phyloP scores from a whole-genome alignment of 1,140 invertebrate species.

The Bombus ignitus region DNA sequence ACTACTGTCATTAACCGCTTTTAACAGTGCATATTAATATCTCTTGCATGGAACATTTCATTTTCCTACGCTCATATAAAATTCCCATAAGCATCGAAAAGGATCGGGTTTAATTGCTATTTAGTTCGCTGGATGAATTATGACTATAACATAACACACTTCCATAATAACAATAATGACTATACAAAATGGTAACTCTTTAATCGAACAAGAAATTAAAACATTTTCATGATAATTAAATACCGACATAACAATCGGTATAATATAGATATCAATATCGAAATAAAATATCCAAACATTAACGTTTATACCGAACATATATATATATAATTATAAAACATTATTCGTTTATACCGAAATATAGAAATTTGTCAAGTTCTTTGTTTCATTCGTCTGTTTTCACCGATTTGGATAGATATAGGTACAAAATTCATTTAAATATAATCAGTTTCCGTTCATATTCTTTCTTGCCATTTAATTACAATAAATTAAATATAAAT shows the following conservation, averaged over 20 bases:
- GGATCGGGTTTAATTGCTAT: not conserved
- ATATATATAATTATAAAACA: no score
- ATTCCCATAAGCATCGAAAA: not conserved
- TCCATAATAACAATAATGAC: not conserved
- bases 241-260: not conserved
- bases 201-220: not conserved
- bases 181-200: not conserved
- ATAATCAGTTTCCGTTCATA: no score
- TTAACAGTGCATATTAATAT: constrained; percentile 12
- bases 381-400: no score
- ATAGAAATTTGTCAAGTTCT: no score
- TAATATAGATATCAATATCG: not conserved
- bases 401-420: no score
- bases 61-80: not conserved
- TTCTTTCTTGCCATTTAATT: no score
- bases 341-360: not conserved
- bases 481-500: no score
- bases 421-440: no score
- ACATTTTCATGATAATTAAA: not conserved
- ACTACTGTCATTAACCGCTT: constrained; percentile 16
- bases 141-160: not conserved
- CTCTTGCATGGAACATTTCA: not conserved
- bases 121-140: constrained; percentile 7
- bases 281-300: no score
- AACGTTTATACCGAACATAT: no score